phyloP scores from a whole-genome alignment of 2,113 vertebrate genomes.

The Numida meleagris region DNA sequence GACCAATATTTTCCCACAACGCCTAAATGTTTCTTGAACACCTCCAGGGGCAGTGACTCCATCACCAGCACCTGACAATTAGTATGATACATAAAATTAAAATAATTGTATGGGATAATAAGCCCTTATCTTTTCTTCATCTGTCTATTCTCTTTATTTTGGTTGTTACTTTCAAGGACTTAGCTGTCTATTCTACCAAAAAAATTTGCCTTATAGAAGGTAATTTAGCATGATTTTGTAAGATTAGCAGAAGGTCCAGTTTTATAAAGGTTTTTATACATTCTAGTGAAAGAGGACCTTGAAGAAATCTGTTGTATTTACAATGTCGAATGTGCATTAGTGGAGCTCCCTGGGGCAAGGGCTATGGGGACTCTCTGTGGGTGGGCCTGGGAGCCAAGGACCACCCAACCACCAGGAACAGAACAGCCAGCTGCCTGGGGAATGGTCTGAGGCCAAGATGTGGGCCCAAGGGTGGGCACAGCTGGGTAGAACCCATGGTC shows the following conservation, averaged over 20 bases:
- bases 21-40: no score
- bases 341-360: rapidly evolving
- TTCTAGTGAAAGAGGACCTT: neutral
- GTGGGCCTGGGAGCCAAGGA: neutral
- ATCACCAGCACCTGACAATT: neutral
- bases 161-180: neutral
- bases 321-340: neutral
- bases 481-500: neutral
- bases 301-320: neutral
- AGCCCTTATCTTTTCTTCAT: neutral
- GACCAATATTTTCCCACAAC: no score
- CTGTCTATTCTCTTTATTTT: neutral
- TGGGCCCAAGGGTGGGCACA: no score
- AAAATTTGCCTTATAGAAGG: neutral
- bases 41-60: no score
- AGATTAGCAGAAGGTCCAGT: neutral
- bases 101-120: neutral
- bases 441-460: rapidly evolving
- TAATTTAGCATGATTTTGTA: neutral
- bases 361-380: neutral
- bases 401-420: neutral
- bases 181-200: neutral
- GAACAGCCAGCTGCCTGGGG: rapidly evolving
- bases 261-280: neutral
- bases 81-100: neutral